phyloP scores from a whole-genome alignment of 2,888 invertebrate genomes.

The Dyspetes luteomarginatus region DNA sequence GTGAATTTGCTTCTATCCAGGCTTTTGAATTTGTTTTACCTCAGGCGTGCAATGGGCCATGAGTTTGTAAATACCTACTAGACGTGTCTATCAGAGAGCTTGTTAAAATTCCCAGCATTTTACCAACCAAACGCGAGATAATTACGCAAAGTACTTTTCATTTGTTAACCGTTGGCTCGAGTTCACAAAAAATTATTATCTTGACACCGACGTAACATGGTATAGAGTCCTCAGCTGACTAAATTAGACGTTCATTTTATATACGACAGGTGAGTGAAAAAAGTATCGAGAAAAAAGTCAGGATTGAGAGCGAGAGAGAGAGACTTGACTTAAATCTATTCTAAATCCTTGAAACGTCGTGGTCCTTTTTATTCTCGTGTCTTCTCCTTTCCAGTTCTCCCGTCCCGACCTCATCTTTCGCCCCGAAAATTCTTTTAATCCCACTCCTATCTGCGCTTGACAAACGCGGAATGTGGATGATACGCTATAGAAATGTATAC shows the following conservation, averaged over 20 bases:
- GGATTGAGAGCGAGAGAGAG: conserved; percentile 68
- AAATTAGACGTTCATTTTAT: background rate
- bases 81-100: conserved; percentile 14
- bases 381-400: conserved; percentile 8
- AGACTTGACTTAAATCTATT: conserved; percentile 73
- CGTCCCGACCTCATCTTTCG: conserved; percentile 12
- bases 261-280: background rate
- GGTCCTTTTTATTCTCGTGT: conserved; percentile 72
- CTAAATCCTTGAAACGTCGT: conserved; percentile 69
- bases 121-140: background rate
- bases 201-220: background rate
- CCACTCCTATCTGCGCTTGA: conserved; percentile 70
- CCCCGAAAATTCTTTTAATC: conserved; percentile 70
- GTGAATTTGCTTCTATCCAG: conserved; percentile 60
- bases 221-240: background rate
- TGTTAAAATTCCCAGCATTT: conserved; percentile 32
- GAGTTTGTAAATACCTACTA: background rate
- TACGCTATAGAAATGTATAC: conserved; percentile 65
- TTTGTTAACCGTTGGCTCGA: background rate
- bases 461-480: conserved; percentile 73
- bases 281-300: conserved; percentile 44
- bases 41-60: background rate
- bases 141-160: conserved; percentile 4
- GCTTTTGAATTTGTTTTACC: conserved; percentile 57
- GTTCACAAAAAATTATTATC: conserved; percentile 10